These are phyloP conservation scores for Dryadula phaetusa DNA, from an alignment of 2,888 invertebrate genomes.

Conservation along the genomic window DNA sequence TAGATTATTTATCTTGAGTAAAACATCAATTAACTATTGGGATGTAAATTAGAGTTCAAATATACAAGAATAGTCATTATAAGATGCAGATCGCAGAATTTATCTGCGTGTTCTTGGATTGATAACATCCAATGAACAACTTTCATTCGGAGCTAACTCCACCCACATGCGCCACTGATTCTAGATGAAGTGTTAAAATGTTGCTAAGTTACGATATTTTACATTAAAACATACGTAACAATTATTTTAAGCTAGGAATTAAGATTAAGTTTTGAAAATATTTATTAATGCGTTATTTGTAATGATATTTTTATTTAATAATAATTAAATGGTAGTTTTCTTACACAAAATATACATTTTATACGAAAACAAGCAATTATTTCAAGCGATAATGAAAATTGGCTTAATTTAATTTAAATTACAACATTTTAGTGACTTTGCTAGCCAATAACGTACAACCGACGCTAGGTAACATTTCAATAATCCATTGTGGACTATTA, in stretches of 20 bases:
- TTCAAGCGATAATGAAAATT: neutral
- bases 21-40: slow-evolving; percentile 27
- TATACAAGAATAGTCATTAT: slow-evolving; percentile 46
- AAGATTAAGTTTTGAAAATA: neutral
- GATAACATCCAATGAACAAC: slow-evolving; percentile 79
- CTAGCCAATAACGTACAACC: slow-evolving; percentile 66
- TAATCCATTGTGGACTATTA: slow-evolving; percentile 66
- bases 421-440: slow-evolving; percentile 59
- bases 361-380: neutral
- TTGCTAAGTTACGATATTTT: slow-evolving; percentile 46
- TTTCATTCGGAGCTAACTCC: slow-evolving; percentile 69
- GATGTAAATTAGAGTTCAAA: slow-evolving; percentile 43
- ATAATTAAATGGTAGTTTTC: no score
- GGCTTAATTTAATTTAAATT: neutral
- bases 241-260: neutral
- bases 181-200: slow-evolving; percentile 61
- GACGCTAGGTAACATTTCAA: slow-evolving; percentile 72
- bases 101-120: slow-evolving; percentile 71
- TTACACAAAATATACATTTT: no score
- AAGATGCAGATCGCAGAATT: slow-evolving; percentile 60
- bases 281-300: neutral
- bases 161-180: slow-evolving; percentile 71
- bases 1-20: neutral
- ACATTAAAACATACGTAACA: neutral
- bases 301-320: neutral